Conservation (phyloP, 1,140 invertebrate species). For the Drosophila azteca region DNA sequence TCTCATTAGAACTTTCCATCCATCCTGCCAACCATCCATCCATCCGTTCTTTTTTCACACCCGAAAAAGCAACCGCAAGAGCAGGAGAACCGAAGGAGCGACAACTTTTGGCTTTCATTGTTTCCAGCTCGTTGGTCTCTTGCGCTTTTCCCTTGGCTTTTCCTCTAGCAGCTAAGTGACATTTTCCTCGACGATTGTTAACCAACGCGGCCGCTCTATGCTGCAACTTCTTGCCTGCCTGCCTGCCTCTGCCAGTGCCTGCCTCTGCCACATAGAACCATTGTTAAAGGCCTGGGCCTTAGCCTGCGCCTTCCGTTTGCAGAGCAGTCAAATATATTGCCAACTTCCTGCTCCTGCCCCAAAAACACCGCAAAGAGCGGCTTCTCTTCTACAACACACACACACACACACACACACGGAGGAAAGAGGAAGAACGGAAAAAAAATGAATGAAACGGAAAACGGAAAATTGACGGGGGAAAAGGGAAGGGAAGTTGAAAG, state of each 20-base stretch:
- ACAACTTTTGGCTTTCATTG: constrained; percentile 78
- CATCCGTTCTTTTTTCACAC: constrained; percentile 6
- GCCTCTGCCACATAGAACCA: constrained; percentile 26
- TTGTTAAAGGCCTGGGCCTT: constrained; percentile 65
- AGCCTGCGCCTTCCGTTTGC: constrained; percentile 71
- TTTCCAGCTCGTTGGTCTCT: constrained; percentile 73
- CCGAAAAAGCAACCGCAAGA: constrained; percentile 50
- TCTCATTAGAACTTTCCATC: too few species aligned
- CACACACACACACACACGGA: not conserved
- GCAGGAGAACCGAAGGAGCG: constrained; percentile 47
- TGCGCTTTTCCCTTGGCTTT: constrained; percentile 18
- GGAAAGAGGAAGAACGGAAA: constrained; percentile 10
- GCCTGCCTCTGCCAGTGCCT: not conserved
- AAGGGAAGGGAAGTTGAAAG: too few species aligned
- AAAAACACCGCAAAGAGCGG: not conserved
- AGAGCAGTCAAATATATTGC: constrained; percentile 81
- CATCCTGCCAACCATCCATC: too few species aligned
- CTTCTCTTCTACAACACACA: constrained; percentile 1
- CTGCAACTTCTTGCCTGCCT: not conserved
- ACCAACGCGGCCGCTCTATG: constrained; percentile 21
- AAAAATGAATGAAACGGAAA: not conserved
- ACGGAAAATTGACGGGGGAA: not conserved
- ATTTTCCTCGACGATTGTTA: constrained; percentile 57
- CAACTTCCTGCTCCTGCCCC: constrained; percentile 68
- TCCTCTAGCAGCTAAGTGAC: constrained; percentile 44